A percentile compares a stretch with the other conserved stretches of the same genome.
Evolutionary conservation across 2,888 invertebrate species (phyloP).

Genomic region (Hypomecis punctinalis): DNA sequence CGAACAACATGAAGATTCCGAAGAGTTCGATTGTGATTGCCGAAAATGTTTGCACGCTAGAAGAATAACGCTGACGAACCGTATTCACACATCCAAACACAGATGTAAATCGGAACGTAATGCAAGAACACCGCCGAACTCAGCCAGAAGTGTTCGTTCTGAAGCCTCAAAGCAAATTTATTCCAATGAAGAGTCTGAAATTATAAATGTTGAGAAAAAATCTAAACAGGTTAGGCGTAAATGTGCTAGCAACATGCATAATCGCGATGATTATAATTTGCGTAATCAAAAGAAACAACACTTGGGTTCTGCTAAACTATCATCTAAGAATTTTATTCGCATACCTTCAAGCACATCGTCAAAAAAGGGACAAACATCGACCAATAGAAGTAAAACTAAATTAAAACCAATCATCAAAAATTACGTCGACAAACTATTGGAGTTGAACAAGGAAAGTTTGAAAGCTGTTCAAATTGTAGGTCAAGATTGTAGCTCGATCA

Average conservation of each 20-base stretch:
- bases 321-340: constrained; percentile 40
- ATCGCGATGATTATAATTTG: constrained; percentile 28
- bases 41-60: constrained; percentile 50
- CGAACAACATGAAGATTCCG: constrained; percentile 43
- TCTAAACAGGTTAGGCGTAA: constrained; percentile 46
- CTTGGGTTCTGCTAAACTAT: constrained; percentile 37
- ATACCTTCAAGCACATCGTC: constrained; percentile 37
- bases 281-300: constrained; percentile 41
- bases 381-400: constrained; percentile 37
- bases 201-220: constrained; percentile 27
- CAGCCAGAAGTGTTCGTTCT: constrained; percentile 48
- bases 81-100: constrained; percentile 26
- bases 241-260: constrained; percentile 36
- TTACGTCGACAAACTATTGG: constrained; percentile 72
- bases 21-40: constrained; percentile 53
- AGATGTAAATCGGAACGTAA: constrained; percentile 39
- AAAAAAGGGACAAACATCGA: constrained; percentile 38
- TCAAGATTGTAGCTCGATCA: constrained; percentile 76
- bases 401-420: constrained; percentile 70
- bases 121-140: constrained; percentile 61
- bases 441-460: constrained; percentile 69
- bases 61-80: constrained; percentile 37
- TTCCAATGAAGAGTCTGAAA: constrained; percentile 26
- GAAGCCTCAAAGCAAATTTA: constrained; percentile 17
- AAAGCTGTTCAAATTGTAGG: constrained; percentile 73